Conservation (phyloP, 1,140 invertebrate species). For the Megathymus violae region DNA sequence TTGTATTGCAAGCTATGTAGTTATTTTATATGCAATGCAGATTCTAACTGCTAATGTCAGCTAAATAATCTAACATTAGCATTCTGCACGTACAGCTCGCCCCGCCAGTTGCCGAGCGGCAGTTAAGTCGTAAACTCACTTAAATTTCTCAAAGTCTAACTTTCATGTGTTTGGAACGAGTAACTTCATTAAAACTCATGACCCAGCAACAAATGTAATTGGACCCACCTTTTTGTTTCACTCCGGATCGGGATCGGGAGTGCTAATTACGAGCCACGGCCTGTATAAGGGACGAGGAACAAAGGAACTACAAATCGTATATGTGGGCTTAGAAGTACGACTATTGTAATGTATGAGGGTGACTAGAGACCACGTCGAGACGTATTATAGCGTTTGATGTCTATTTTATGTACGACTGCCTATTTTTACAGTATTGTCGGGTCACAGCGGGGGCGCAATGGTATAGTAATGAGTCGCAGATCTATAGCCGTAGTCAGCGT, state of each 20-base stretch:
- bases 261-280: conserved; percentile 48
- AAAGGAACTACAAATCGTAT: conserved; percentile 40
- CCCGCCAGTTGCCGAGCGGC: background rate
- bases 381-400: conserved; percentile 30
- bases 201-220: conserved; percentile 60
- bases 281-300: conserved; percentile 50
- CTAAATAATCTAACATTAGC: conserved; percentile 27
- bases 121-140: conserved; percentile 23
- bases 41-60: conserved; percentile 24
- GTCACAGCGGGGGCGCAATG: conserved; percentile 49
- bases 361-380: conserved; percentile 30
- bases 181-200: conserved; percentile 59
- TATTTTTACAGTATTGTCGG: conserved; percentile 54
- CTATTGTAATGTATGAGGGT: conserved; percentile 28
- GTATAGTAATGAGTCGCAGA: conserved; percentile 63
- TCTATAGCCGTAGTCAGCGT: conserved; percentile 36
- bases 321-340: conserved; percentile 26
- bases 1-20: conserved; percentile 18
- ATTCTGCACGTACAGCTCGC: conserved; percentile 2
- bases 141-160: conserved; percentile 37
- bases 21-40: conserved; percentile 15
- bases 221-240: conserved; percentile 41
- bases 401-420: conserved; percentile 33
- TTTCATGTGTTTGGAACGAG: conserved; percentile 33
- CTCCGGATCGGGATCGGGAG: conserved; percentile 37